These are phyloP conservation scores for Strigops habroptila DNA, from an alignment of 2,113 vertebrate species.

Conservation along the genomic window DNA sequence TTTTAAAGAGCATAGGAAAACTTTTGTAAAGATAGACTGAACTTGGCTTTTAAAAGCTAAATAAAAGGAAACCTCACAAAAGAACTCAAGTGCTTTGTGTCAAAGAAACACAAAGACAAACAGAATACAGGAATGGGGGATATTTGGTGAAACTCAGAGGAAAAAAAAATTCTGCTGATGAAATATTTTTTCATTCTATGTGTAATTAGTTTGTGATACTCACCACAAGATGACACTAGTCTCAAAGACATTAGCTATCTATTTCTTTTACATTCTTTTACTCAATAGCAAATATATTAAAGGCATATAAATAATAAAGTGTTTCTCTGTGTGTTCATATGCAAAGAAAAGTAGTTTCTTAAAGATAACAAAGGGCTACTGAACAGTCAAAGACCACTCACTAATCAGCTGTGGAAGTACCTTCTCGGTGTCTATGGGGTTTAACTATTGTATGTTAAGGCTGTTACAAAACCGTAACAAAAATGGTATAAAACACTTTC, in stretches of 20 bases:
- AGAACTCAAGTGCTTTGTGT: background rate
- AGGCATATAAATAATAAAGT: background rate
- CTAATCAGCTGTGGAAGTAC: background rate
- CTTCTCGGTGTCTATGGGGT: background rate
- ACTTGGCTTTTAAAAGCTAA: background rate
- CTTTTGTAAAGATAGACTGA: background rate
- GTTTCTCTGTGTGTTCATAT: background rate
- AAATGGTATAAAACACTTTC: background rate
- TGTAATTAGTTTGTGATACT: background rate
- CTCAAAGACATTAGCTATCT: background rate
- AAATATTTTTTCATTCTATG: background rate
- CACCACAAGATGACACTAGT: background rate
- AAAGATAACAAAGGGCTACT: background rate
- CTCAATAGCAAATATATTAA: background rate
- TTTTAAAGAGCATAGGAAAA: background rate
- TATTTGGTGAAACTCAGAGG: background rate
- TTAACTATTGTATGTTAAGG: background rate
- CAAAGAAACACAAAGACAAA: background rate
- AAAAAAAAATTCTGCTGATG: background rate
- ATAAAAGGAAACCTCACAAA: background rate
- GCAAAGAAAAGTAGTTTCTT: background rate
- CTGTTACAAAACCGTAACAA: background rate
- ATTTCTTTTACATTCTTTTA: background rate
- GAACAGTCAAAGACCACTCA: background rate
- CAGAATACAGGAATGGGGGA: background rate